Conservation (phyloP, 2,888 invertebrate species). For the Eutolmus rufibarbis region DNA sequence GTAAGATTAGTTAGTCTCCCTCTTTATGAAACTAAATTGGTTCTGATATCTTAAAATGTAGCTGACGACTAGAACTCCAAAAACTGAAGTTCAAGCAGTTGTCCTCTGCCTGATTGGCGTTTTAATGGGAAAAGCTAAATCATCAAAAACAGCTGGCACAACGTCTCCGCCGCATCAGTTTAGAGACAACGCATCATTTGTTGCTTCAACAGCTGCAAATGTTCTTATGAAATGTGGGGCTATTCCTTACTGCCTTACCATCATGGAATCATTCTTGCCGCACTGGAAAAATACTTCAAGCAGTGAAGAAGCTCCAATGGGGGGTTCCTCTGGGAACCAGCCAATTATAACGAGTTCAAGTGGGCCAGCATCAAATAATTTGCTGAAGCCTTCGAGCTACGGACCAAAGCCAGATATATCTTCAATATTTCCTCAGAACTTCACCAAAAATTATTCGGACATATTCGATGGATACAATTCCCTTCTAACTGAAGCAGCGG, state of each 20-base stretch:
- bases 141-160: slow-evolving; percentile 60
- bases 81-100: slow-evolving; percentile 86
- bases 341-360: slow-evolving; percentile 53
- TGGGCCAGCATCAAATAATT: slow-evolving; percentile 66
- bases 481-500: slow-evolving; percentile 92
- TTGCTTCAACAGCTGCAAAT: slow-evolving; percentile 75
- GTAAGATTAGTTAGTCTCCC: slow-evolving; percentile 48
- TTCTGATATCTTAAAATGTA: slow-evolving; percentile 40
- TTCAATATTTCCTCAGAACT: slow-evolving; percentile 91
- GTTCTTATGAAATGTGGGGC: slow-evolving; percentile 74
- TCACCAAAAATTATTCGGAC: slow-evolving; percentile 90
- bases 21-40: not conserved
- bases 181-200: slow-evolving; percentile 66
- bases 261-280: slow-evolving; percentile 74
- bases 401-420: slow-evolving; percentile 92
- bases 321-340: slow-evolving; percentile 3
- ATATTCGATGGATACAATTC: slow-evolving; percentile 94
- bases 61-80: slow-evolving; percentile 69
- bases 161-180: slow-evolving; percentile 65
- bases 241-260: slow-evolving; percentile 75
- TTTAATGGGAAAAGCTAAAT: slow-evolving; percentile 63
- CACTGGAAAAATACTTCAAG: slow-evolving; percentile 75
- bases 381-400: slow-evolving; percentile 82
- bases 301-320: slow-evolving; percentile 57
- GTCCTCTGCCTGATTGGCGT: slow-evolving; percentile 85